Conservation (phyloP, 2,888 invertebrate species). For the Caradrina clavipalpis region DNA sequence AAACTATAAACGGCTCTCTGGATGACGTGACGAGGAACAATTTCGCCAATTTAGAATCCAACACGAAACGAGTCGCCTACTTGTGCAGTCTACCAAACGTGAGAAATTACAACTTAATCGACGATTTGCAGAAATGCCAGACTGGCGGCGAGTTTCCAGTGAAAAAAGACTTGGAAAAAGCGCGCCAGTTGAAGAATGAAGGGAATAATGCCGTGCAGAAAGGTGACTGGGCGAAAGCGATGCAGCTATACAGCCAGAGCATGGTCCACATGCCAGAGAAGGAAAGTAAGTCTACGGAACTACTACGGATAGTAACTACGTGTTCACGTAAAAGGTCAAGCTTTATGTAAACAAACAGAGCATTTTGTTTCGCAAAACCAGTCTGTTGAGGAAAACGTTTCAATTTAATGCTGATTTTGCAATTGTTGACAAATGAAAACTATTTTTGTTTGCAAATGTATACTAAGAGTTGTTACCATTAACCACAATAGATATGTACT, state of each 20-base stretch:
- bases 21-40: conserved; percentile 91
- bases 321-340: conserved; percentile 60
- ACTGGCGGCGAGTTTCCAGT: conserved; percentile 80
- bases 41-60: conserved; percentile 92
- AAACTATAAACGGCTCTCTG: conserved; percentile 89
- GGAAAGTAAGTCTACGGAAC: conserved; percentile 91
- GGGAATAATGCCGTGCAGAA: conserved; percentile 94
- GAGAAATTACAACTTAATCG: conserved; percentile 88
- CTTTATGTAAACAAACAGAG: conserved; percentile 49
- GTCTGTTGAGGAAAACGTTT: conserved; percentile 38
- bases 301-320: background rate
- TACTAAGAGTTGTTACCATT: conserved; percentile 11
- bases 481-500: conserved; percentile 35
- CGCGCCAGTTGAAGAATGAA: conserved; percentile 92
- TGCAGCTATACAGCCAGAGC: conserved; percentile 93
- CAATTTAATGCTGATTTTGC: conserved; percentile 11
- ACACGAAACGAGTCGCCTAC: conserved; percentile 92
- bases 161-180: conserved; percentile 91
- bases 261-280: conserved; percentile 93
- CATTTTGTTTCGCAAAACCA: conserved; percentile 24
- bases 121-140: conserved; percentile 80
- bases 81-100: conserved; percentile 89
- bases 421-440: conserved; percentile 2
- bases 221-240: conserved; percentile 93
- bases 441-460: conserved; percentile 23